These are phyloP conservation scores for Gymnodraco acuticeps DNA, from an alignment of 2,797 vertebrate species.

Conservation along the genomic window DNA sequence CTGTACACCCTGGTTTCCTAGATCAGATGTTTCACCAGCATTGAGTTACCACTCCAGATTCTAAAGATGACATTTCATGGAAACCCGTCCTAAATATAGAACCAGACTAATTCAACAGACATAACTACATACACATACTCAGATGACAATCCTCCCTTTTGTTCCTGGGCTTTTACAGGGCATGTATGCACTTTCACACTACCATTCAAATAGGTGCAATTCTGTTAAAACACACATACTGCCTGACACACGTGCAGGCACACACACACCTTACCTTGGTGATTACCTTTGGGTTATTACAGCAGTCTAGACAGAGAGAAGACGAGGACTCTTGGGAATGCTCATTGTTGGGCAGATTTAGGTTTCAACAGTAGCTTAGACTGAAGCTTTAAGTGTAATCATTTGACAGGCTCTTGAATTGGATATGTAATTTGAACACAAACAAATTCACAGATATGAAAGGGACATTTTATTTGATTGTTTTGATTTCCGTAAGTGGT, in stretches of 20 bases:
- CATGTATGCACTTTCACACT: constrained; percentile 59
- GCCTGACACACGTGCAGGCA: neutral
- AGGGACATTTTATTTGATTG: neutral
- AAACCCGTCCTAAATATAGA: constrained; percentile 54
- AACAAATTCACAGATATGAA: constrained; percentile 5
- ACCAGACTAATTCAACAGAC: constrained; percentile 50
- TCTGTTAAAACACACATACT: constrained; percentile 35
- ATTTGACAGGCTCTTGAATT: constrained; percentile 35
- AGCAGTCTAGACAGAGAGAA: constrained; percentile 78
- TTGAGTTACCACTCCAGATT: constrained; percentile 24
- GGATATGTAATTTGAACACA: constrained; percentile 33
- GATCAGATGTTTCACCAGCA: constrained; percentile 1
- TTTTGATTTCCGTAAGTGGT: neutral
- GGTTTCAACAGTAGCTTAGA: constrained; percentile 67
- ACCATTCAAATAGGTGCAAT: constrained; percentile 42
- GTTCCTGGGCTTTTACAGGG: constrained; percentile 59
- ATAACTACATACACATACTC: constrained; percentile 50
- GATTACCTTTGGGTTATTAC: constrained; percentile 72
- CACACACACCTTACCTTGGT: constrained; percentile 49
- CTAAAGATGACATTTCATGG: constrained; percentile 48
- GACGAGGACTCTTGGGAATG: constrained; percentile 61
- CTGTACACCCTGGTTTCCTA: neutral
- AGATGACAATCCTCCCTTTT: constrained; percentile 56
- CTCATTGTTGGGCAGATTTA: constrained; percentile 44
- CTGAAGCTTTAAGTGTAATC: constrained; percentile 29